Evolutionary conservation across 2,113 vertebrate genomes (phyloP), one percentile per base, ranked within the genome.

Genomic region (Muntiacus muntjak): DNA sequence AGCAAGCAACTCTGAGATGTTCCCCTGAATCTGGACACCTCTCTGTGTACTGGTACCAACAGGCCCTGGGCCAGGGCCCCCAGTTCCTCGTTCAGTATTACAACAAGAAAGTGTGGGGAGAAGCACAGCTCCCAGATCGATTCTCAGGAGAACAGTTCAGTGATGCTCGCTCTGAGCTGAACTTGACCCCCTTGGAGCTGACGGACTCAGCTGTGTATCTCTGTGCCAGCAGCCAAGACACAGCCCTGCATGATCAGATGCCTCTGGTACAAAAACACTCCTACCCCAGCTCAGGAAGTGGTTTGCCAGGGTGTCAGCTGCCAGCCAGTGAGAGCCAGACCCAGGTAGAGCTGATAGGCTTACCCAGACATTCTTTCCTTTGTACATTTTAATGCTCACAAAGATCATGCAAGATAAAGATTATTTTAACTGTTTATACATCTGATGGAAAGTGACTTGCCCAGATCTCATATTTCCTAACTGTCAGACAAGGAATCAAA

Each of bases 161-260:
- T 1, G 1, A 74, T 5, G 5, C 0, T 23, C 0, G 9, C 19
- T 71, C 67, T 6, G 67, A 40, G n/a, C n/a, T 71, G 9, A 40
- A 0, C 4, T 0, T 95, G 52, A 87, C 10, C 10, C 2, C 28
- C 14, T 8, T 74, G 87, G 67, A 87, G 30, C 12, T 5, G 28
- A 30, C 0, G 0, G 97, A 95, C 79, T 87, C 62, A 0, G 82
- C 88, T 0, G 2, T 71, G n/a, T 40, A 36, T 71, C 67, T 36
- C n/a, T 71, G 67, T 36, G 67, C n/a, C n/a, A 21, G 67, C n/a
- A 71, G 67, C n/a, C 19, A 21, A 71, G 19, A 36, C n/a, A 71
- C n/a, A 23, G 33, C 16, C 16, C 8, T 50, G 9, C 16, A 19
- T 17, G 45, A 19, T 14, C 47, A 10, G 45, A 0, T 47, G 78